Conservation (phyloP, 2,113 vertebrate genomes). For the Strigops habroptila region DNA sequence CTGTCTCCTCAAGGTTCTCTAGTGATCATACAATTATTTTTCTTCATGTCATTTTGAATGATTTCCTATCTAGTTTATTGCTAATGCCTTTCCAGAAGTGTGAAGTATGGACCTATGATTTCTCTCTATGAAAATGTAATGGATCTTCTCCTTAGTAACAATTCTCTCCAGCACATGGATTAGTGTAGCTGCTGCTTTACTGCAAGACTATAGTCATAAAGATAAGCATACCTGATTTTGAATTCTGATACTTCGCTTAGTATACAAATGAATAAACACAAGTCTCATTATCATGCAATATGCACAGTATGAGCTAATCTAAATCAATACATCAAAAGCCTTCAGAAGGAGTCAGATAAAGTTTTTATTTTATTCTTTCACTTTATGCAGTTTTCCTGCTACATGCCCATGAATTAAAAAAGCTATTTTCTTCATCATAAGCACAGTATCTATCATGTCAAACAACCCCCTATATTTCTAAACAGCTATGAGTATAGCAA, state of each 20-base stretch:
- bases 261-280: not conserved
- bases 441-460: not conserved
- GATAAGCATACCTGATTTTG: not conserved
- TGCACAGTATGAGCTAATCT: not conserved
- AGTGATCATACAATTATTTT: constrained; percentile 14
- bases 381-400: not conserved
- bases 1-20: not conserved
- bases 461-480: not conserved
- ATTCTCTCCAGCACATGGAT: not conserved
- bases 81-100: constrained; percentile 35
- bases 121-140: constrained; percentile 27
- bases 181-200: not conserved
- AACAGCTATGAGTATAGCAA: not conserved
- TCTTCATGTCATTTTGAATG: constrained; percentile 25
- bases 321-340: not conserved
- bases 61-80: constrained; percentile 49
- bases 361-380: not conserved
- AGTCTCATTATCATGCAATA: not conserved
- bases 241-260: not conserved
- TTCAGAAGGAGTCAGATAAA: not conserved
- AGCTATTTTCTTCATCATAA: not conserved
- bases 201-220: not conserved
- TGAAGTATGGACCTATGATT: constrained; percentile 36
- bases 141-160: constrained; percentile 1
- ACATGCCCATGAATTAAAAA: not conserved